A percentile compares a stretch with the other conserved stretches of the same genome.
These are phyloP conservation scores for Perognathus longimembris DNA, from an alignment of 2,113 vertebrate species.

Conservation along the genomic window DNA sequence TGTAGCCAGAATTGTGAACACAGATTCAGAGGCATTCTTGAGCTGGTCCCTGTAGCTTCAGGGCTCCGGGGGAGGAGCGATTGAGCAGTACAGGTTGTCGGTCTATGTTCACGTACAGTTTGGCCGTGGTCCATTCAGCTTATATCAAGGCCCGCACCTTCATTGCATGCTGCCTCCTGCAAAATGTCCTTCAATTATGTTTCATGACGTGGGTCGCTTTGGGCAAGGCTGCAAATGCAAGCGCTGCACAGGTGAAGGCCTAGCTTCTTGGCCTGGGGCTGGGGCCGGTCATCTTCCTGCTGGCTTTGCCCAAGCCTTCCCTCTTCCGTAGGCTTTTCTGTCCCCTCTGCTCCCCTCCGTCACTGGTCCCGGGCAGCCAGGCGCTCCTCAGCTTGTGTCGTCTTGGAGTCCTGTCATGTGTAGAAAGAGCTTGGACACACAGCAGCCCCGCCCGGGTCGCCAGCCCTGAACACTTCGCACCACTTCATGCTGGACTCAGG, in stretches of 20 bases:
- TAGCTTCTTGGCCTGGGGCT: neutral
- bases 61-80: no score
- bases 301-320: neutral
- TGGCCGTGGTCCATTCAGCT: neutral
- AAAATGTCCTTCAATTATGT: neutral
- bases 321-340: neutral
- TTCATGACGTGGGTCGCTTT: neutral
- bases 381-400: neutral
- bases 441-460: rapidly evolving
- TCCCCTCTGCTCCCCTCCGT: neutral
- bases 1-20: neutral
- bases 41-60: neutral
- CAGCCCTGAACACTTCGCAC: rapidly evolving
- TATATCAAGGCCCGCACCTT: neutral
- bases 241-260: neutral
- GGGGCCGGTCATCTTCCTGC: neutral
- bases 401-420: no score
- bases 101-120: neutral
- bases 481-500: neutral
- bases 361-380: neutral
- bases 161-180: neutral
- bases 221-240: neutral
- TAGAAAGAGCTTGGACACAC: neutral
- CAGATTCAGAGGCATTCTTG: neutral
- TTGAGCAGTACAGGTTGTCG: neutral